phyloP scores from a whole-genome alignment of 1,140 invertebrate genomes.

The Camponotus vicinus region DNA sequence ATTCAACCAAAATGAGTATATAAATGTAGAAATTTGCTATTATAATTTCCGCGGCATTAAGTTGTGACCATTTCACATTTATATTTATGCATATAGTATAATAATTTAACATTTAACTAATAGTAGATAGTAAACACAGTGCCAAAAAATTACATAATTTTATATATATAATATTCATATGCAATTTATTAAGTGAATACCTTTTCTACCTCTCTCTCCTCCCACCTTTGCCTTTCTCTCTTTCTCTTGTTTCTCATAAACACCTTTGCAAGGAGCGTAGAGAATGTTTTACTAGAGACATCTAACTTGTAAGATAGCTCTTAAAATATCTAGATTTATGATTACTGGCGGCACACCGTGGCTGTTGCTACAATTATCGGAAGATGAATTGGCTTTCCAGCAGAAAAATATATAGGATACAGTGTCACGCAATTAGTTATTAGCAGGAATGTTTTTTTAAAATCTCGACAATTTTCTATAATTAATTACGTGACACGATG shows the following conservation, averaged over 20 bases:
- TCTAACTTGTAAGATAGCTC: slow-evolving; percentile 13
- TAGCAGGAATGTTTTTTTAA: no score
- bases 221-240: no score
- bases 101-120: not conserved
- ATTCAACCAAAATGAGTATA: not conserved
- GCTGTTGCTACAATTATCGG: not conserved
- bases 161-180: not conserved
- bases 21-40: not conserved
- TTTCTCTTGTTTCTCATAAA: not conserved
- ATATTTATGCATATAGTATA: not conserved
- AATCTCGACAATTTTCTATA: no score
- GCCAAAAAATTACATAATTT: not conserved
- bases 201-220: no score
- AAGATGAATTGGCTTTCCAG: no score
- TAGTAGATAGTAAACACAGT: not conserved
- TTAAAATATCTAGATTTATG: not conserved
- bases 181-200: not conserved
- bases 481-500: no score
- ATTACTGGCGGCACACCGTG: not conserved
- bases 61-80: not conserved
- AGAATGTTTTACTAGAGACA: not conserved
- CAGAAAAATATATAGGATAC: not conserved
- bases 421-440: not conserved
- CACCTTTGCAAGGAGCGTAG: not conserved
- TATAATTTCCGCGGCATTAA: not conserved